Percentiles rank a stretch among this genome's conserved stretches.
phyloP scores from a whole-genome alignment of 2,888 invertebrate species.

The Shargacucullia verbasci region DNA sequence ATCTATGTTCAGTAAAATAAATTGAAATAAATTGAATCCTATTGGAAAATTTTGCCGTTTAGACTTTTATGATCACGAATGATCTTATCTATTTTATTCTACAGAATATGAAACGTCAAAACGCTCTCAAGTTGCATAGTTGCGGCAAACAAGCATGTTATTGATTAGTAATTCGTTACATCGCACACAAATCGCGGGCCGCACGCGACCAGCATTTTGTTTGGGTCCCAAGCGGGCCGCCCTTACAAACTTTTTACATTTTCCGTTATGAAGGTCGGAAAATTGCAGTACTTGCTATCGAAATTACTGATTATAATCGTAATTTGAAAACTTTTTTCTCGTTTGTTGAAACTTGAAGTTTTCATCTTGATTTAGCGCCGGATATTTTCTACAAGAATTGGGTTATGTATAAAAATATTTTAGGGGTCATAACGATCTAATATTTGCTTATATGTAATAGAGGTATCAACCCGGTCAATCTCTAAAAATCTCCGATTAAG shows the following conservation, averaged over 20 bases:
- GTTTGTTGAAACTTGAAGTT: constrained; percentile 23
- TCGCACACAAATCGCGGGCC: constrained; percentile 49
- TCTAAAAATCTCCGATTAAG: no score
- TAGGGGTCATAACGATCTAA: background rate
- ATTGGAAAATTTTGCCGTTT: no score
- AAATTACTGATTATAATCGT: constrained; percentile 22
- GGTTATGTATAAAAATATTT: background rate
- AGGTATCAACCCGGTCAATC: no score
- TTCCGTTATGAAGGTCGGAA: constrained; percentile 41
- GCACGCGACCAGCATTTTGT: constrained; percentile 56
- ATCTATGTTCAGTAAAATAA: no score
- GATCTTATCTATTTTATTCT: background rate
- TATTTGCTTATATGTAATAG: no score
- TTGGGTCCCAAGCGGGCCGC: constrained; percentile 17
- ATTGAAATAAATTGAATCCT: no score
- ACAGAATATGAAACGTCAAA: constrained; percentile 25
- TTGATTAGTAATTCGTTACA: constrained; percentile 61
- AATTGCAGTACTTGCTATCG: constrained; percentile 16
- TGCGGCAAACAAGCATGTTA: constrained; percentile 48
- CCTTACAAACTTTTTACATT: constrained; percentile 43
- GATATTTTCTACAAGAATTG: background rate
- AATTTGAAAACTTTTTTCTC: constrained; percentile 35
- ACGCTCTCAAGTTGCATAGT: constrained; percentile 47
- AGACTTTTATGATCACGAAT: no score
- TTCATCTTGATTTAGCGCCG: background rate